A percentile compares a stretch with the other conserved stretches of the same genome.
Conservation (phyloP, 1,140 invertebrate genomes). For the Probaryconus sp. region DNA sequence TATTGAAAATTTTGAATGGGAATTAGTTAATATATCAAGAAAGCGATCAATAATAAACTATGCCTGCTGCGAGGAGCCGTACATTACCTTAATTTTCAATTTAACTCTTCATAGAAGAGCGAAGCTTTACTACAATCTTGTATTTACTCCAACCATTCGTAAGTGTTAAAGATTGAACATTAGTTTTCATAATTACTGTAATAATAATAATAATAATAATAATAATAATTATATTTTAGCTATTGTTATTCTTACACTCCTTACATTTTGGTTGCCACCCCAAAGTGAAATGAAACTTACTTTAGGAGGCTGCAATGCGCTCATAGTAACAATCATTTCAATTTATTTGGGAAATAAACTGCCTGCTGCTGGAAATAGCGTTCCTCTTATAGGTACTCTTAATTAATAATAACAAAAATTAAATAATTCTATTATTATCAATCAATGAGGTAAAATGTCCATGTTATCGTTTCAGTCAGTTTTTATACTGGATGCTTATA, state of each 20-base stretch:
- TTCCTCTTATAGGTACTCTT: slow-evolving; percentile 81
- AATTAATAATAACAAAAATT: neutral
- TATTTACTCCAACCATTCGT: slow-evolving; percentile 82
- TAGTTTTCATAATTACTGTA: neutral
- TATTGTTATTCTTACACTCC: slow-evolving; percentile 81
- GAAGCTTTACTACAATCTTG: slow-evolving; percentile 81
- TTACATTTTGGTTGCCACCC: slow-evolving; percentile 83
- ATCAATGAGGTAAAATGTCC: too few species aligned
- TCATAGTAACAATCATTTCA: slow-evolving; percentile 81
- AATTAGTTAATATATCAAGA: slow-evolving; percentile 75
- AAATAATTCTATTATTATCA: neutral
- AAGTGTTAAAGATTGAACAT: too few species aligned
- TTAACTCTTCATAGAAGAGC: slow-evolving; percentile 80
- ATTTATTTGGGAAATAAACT: slow-evolving; percentile 82
- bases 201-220: neutral
- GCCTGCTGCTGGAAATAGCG: slow-evolving; percentile 79
- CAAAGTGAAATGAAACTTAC: slow-evolving; percentile 83
- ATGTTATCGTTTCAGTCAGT: slow-evolving; percentile 78
- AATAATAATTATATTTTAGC: slow-evolving; percentile 73
- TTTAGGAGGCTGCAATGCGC: slow-evolving; percentile 80
- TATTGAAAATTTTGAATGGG: slow-evolving; percentile 80
- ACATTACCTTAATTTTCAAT: slow-evolving; percentile 79
- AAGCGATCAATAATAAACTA: slow-evolving; percentile 75
- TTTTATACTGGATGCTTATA: slow-evolving; percentile 81
- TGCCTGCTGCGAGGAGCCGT: slow-evolving; percentile 79